phyloP scores from a whole-genome alignment of 2,888 invertebrate genomes.

The Dynastes grantii region DNA sequence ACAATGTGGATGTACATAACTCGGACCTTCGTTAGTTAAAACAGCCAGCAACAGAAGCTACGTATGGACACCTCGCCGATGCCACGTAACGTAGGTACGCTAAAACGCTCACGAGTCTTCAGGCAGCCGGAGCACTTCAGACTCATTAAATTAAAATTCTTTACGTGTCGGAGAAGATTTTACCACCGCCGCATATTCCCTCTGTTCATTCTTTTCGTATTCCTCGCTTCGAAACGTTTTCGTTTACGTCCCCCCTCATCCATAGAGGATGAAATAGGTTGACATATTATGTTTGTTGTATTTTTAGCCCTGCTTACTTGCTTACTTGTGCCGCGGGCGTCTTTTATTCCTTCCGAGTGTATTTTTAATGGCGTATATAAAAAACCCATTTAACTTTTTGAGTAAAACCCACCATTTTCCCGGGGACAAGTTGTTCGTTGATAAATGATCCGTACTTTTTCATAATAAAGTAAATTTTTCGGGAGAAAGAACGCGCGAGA shows the following conservation, averaged over 20 bases:
- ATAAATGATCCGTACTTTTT: constrained; percentile 46
- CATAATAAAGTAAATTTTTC: constrained; percentile 46
- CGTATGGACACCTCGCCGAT: no score
- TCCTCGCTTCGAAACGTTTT: neutral
- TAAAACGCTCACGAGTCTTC: no score
- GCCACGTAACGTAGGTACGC: no score
- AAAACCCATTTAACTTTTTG: constrained; percentile 47
- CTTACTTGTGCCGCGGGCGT: neutral
- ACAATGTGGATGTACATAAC: no score
- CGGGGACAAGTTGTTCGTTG: constrained; percentile 44
- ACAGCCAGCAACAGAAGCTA: no score
- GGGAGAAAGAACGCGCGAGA: constrained; percentile 13
- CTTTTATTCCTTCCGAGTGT: constrained; percentile 33
- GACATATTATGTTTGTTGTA: constrained; percentile 47
- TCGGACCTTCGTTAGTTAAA: no score
- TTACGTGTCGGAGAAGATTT: constrained; percentile 41
- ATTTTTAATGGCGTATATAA: constrained; percentile 47
- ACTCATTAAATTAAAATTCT: constrained; percentile 47
- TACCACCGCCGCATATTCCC: constrained; percentile 25
- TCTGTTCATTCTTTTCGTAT: neutral
- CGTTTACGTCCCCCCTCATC: no score
- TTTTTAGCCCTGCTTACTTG: constrained; percentile 23
- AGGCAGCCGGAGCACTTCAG: neutral
- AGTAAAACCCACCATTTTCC: constrained; percentile 45
- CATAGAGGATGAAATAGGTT: constrained; percentile 25